These are phyloP conservation scores for Syrphus vitripennis DNA, from an alignment of 2,888 invertebrate genomes.

Conservation along the genomic window DNA sequence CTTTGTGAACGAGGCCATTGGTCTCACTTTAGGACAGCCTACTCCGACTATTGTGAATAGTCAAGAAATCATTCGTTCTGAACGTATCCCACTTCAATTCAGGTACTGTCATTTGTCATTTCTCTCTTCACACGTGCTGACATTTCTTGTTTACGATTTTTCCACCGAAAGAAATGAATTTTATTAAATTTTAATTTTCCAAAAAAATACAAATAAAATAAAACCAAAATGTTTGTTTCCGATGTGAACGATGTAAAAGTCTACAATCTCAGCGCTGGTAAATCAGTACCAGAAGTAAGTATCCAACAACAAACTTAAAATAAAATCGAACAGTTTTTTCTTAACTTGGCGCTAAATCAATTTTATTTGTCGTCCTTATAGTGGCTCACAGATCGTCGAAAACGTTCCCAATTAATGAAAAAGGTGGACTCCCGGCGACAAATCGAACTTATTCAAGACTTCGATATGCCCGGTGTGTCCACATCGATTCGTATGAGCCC, in stretches of 20 bases:
- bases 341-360: conserved; percentile 20
- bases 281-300: conserved; percentile 97
- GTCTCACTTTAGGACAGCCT: too few species aligned
- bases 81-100: neutral
- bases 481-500: conserved; percentile 91
- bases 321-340: conserved; percentile 1
- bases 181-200: conserved; percentile 31
- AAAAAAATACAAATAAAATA: conserved; percentile 70
- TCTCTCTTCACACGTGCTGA: conserved; percentile 53
- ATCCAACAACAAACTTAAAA: neutral
- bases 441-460: conserved; percentile 98
- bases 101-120: conserved; percentile 22
- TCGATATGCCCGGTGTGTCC: conserved; percentile 98
- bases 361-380: conserved; percentile 76
- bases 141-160: conserved; percentile 63
- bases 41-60: neutral
- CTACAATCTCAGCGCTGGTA: conserved; percentile 98
- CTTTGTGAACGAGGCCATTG: too few species aligned
- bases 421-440: conserved; percentile 94
- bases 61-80: neutral
- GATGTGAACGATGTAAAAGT: conserved; percentile 98
- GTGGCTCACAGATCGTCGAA: conserved; percentile 94
- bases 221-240: conserved; percentile 96
- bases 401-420: conserved; percentile 90
- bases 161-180: conserved; percentile 33